Conservation (phyloP, 2,888 invertebrate genomes). For the Noctua fimbriata region DNA sequence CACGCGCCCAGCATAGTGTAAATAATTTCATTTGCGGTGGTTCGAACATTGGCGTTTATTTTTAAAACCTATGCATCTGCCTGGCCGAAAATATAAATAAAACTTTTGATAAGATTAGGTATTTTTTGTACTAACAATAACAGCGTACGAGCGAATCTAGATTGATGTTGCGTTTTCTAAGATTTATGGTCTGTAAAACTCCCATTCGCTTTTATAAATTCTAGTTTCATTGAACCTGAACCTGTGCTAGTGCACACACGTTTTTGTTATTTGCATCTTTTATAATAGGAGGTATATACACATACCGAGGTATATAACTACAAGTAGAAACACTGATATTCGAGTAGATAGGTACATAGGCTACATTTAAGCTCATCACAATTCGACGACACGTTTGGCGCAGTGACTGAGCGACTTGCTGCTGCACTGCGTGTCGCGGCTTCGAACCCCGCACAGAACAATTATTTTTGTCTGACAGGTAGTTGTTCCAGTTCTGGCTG, state of each 20-base stretch:
- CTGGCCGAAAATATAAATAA: conserved; percentile 6
- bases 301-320: too few relatives aligned
- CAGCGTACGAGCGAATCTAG: conserved; percentile 27
- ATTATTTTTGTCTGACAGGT: too few relatives aligned
- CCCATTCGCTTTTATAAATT: conserved; percentile 25
- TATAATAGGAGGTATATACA: neutral
- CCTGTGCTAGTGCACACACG: neutral
- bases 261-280: neutral
- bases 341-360: too few relatives aligned
- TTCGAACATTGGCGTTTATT: conserved; percentile 18
- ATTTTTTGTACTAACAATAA: conserved; percentile 19
- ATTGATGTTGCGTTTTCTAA: conserved; percentile 38
- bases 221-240: conserved; percentile 52
- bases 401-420: too few relatives aligned
- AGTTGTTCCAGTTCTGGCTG: too few relatives aligned
- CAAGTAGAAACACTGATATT: too few relatives aligned
- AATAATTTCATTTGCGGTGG: conserved; percentile 32
- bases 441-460: too few relatives aligned
- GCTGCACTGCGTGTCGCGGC: too few relatives aligned
- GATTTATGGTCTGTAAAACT: conserved; percentile 37
- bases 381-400: too few relatives aligned
- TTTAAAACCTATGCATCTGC: conserved; percentile 25
- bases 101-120: neutral
- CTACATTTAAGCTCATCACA: too few relatives aligned
- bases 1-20: conserved; percentile 20